Evolutionary conservation across 35 echinoderm and acorn worm genomes (phyloP).

Genomic region (Ophiothrix spiculata): DNA sequence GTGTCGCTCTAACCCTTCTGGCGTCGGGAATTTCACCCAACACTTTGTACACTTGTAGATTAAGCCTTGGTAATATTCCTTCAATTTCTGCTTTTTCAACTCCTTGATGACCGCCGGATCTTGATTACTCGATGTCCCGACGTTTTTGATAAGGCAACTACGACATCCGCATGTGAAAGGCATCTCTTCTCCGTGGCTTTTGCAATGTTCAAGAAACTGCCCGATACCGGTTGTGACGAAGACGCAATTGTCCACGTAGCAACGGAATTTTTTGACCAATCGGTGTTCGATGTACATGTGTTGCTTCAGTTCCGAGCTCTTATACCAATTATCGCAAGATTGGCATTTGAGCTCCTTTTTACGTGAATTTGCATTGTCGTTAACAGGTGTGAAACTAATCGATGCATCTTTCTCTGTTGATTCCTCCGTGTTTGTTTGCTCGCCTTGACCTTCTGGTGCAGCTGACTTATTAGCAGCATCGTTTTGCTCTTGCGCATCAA

Average conservation of each 20-base stretch:
- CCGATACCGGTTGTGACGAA: conserved; percentile 38
- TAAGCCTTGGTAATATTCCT: conserved; percentile 72
- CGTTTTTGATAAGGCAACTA: conserved; percentile 54
- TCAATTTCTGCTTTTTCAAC: conserved; percentile 71
- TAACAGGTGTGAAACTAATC: no score
- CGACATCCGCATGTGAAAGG: conserved; percentile 82
- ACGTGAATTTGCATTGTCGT: no score
- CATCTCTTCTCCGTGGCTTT: conserved; percentile 29
- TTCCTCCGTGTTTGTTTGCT: no score
- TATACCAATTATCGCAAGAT: conserved; percentile 63
- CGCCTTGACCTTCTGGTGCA: no score
- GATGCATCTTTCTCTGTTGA: no score
- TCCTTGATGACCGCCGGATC: conserved; percentile 41
- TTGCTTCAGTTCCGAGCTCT: conserved; percentile 30
- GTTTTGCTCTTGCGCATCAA: no score
- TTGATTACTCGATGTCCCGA: conserved; percentile 24
- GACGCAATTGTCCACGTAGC: conserved; percentile 53
- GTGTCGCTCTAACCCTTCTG: conserved; percentile 60
- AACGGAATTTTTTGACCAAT: conserved; percentile 76
- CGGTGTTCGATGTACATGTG: conserved; percentile 77
- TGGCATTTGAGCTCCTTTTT: conserved; percentile 78
- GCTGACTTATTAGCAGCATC: no score
- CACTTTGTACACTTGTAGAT: conserved; percentile 70
- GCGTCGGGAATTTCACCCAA: conserved; percentile 75
- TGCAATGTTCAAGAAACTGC: conserved; percentile 56